Base-by-base conservation (phyloP, 1,140 invertebrate species). In the Drosophila kikkawai region DNA sequence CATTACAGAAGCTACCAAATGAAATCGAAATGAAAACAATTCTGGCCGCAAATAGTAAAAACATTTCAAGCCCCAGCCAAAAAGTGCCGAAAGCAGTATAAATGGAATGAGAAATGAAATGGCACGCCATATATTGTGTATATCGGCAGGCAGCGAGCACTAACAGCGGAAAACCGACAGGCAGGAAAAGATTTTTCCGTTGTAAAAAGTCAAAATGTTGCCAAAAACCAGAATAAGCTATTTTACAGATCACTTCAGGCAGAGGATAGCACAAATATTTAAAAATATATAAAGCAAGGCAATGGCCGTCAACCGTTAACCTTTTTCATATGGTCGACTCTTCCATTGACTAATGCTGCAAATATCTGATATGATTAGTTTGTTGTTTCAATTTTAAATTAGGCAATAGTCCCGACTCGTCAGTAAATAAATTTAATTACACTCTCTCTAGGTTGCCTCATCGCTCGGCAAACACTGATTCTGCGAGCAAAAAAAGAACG, bases 351-450 rank as follows among this genome's bases (percentile, higher is more conserved):
- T 87, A 87, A 87, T 60, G 70, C 68, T 19, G 2, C 42, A 77
- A 82, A 68, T 56, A 82, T 87, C 75, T 74, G 36, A 73, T 79
- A 80, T 70, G 65, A 73, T 59, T 50, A 42, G 42, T 61, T 69
- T 80, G 65, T 82, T 76, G 65, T 80, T 76, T 82, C 2, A 48
- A 48, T n/a, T 32, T 17, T 29, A 50, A 79, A 60, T 57, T 68
- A 44, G 42, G 48, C 39, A 60, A 77, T 60, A 63, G 76, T 80
- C 77, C 53, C 68, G 61, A 63, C 55, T 50, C 29, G 71, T 66
- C 68, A 88, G 83, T 88, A 88, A 87, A 84, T 87, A 78, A 78
- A 84, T 80, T 85, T 83, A 87, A 87, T 87, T 87, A 71, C 84
- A 75, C 65, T 48, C 61, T 73, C 61, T 73, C 66, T 85, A 64